Evolutionary conservation across 2,888 invertebrate genomes (phyloP).

Genomic region (Gnatocerus cornutus): DNA sequence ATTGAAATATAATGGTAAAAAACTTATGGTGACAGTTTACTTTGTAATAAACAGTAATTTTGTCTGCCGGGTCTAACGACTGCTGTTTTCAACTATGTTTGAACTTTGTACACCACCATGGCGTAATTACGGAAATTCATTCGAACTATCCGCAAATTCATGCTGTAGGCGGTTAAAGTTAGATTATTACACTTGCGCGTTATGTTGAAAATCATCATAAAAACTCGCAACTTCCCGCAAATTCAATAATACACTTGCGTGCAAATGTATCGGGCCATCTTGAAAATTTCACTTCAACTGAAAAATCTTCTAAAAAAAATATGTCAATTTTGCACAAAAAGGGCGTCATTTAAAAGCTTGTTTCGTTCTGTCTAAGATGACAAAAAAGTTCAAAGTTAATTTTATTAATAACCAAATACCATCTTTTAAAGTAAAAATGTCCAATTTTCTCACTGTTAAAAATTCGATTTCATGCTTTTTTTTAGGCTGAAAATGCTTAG

Average conservation of each 20-base stretch:
- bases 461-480: too few species aligned
- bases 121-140: slow-evolving; percentile 41
- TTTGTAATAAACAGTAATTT: slow-evolving; percentile 28
- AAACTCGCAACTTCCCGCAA: not conserved
- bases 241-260: too few species aligned
- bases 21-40: slow-evolving; percentile 1
- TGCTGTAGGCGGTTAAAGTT: slow-evolving; percentile 34
- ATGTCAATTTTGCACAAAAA: too few species aligned
- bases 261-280: too few species aligned
- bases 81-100: slow-evolving; percentile 42
- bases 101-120: slow-evolving; percentile 31
- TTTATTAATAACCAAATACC: too few species aligned
- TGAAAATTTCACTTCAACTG: too few species aligned
- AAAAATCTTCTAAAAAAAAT: too few species aligned
- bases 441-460: too few species aligned
- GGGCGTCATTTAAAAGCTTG: too few species aligned
- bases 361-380: too few species aligned
- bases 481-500: too few species aligned
- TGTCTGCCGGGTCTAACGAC: slow-evolving; percentile 18
- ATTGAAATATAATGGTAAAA: slow-evolving; percentile 11
- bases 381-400: too few species aligned
- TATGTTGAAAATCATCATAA: not conserved
- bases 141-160: slow-evolving; percentile 37
- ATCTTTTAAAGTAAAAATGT: slow-evolving; percentile 7
- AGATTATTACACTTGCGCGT: slow-evolving; percentile 24